Evolutionary conservation across 2,888 invertebrate species (phyloP), one percentile per base, ranked within the genome.

Genomic region (Hanleya hanleyi): DNA sequence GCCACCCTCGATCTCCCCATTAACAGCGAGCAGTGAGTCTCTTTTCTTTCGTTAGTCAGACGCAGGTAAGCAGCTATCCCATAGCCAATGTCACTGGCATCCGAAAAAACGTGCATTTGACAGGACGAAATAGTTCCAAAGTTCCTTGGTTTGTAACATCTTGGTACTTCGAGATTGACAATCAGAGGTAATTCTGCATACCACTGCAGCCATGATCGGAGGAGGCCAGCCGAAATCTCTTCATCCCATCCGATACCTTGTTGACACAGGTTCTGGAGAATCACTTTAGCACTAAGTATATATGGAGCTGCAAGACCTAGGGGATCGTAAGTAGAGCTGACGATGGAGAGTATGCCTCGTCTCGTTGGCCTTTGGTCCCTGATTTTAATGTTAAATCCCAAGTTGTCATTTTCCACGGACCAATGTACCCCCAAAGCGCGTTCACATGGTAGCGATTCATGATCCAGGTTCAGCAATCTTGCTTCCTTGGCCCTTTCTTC

Each of bases 61-160:
- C 75, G 71, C 18, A 81, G 33, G 37, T 78, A 81, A 0, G 73
- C 65, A 1, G 71, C 71, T 26, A 26, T 61, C 7, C 77, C 75
- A 71, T 77, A 77, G 22, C 77, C 77, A 0, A 0, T 57, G 66
- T 75, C 67, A 64, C 78, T 79, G 5, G 77, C 78, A 37, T 81
- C 77, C 0, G 71, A 51, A 29, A 79, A 77, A 47, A 69, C 68
- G 38, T 77, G 81, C 9, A 80, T 36, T 61, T 71, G 62, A 37
- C 36, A 22, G 29, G 33, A 29, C 9, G 22, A 35, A 41, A 71
- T n/a, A 36, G 50, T 26, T 26, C 74, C 75, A 67, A 77, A 77
- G 0, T 51, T 66, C 22, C 0, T 26, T 2, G 80, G 79, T 49
- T 74, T 77, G 18, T 73, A 66, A 69, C 80, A 78, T 69, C 80